phyloP scores from a whole-genome alignment of 2,797 vertebrate species.

The Peromyscus attwateri region DNA sequence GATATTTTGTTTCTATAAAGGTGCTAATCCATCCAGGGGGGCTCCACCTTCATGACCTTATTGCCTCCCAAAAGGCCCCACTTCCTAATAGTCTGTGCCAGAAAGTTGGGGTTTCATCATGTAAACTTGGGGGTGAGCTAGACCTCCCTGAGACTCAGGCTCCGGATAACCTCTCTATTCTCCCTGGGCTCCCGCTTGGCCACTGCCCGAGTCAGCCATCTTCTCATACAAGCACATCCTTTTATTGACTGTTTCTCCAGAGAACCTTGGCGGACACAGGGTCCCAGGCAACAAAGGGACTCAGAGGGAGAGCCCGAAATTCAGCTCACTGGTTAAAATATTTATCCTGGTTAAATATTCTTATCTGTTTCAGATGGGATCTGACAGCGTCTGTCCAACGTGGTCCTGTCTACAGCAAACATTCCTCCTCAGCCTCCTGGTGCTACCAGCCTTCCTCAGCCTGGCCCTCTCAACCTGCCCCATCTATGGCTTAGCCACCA shows the following conservation, averaged over 20 bases:
- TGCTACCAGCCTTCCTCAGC: rapidly evolving
- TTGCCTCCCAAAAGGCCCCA: not conserved
- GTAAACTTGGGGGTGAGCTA: not conserved
- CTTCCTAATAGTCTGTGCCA: not conserved
- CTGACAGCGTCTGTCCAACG: rapidly evolving
- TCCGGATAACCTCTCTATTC: not conserved
- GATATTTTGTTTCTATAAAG: not conserved
- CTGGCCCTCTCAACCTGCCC: no score
- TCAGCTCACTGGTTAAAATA: rapidly evolving
- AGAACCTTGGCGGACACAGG: not conserved
- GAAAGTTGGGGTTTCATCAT: not conserved
- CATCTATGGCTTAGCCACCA: not conserved
- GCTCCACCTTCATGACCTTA: not conserved
- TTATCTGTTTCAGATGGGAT: rapidly evolving
- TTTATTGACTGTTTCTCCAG: not conserved
- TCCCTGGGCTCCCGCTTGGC: not conserved
- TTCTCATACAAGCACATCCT: not conserved
- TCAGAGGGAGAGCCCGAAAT: rapidly evolving
- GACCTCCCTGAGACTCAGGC: not conserved
- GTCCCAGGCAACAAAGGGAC: not conserved
- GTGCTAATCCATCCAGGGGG: not conserved
- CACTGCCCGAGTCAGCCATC: not conserved
- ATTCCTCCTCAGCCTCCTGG: rapidly evolving
- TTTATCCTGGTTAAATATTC: not conserved
- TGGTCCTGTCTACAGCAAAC: rapidly evolving